Conservation (phyloP, 2,888 invertebrate genomes). For the Melanotus villosus region DNA sequence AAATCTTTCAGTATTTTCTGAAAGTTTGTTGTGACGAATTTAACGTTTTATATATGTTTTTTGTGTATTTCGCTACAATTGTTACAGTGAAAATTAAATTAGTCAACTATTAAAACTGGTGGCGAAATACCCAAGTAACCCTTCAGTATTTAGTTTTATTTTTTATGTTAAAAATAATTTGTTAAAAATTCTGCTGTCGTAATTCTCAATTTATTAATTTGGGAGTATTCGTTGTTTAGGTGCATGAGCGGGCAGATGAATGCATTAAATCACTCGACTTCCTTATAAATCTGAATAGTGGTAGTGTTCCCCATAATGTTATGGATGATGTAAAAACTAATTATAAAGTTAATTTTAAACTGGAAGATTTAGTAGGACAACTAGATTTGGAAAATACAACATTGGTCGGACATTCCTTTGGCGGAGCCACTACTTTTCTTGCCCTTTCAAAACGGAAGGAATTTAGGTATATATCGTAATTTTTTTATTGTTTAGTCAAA, state of each 20-base stretch:
- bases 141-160: too few species aligned
- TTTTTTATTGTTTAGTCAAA: slow-evolving; percentile 12
- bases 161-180: too few species aligned
- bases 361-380: slow-evolving; percentile 64
- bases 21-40: too few species aligned
- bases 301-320: slow-evolving; percentile 68
- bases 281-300: slow-evolving; percentile 69
- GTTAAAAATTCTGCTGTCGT: too few species aligned
- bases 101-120: too few species aligned
- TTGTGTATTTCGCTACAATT: too few species aligned
- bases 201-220: too few species aligned
- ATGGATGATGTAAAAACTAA: slow-evolving; percentile 62
- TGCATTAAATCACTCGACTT: slow-evolving; percentile 70
- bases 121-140: too few species aligned
- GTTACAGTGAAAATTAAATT: too few species aligned
- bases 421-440: slow-evolving; percentile 74
- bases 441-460: slow-evolving; percentile 70
- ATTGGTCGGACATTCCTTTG: slow-evolving; percentile 78
- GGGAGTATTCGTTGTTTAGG: too few species aligned
- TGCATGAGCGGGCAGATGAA: slow-evolving; percentile 70
- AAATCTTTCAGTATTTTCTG: too few species aligned
- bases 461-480: slow-evolving; percentile 67
- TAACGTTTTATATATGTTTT: too few species aligned
- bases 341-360: slow-evolving; percentile 55
- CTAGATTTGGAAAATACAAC: slow-evolving; percentile 68